Conservation (phyloP, 2,888 invertebrate genomes). For the Pseudoips prasinana region DNA sequence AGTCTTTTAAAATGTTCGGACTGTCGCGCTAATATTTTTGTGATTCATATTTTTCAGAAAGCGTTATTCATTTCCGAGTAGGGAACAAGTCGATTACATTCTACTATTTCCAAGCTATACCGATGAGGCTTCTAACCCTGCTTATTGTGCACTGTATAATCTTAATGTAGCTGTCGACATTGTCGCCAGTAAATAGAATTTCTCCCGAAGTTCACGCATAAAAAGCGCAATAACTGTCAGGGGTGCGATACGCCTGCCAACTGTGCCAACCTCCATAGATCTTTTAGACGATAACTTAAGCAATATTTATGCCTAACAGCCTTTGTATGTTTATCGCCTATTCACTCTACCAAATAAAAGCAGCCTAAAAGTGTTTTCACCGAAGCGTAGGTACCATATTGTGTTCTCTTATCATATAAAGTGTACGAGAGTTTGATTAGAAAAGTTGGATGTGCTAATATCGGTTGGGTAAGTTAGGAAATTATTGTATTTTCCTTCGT, state of each 20-base stretch:
- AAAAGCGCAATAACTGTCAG: slow-evolving; percentile 68
- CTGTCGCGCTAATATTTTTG: too few species aligned
- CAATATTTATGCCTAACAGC: slow-evolving; percentile 59
- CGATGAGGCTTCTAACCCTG: neutral
- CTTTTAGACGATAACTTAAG: slow-evolving; percentile 55
- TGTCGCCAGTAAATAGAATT: slow-evolving; percentile 60
- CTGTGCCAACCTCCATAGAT: slow-evolving; percentile 47
- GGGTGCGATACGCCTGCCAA: slow-evolving; percentile 50
- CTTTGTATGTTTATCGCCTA: slow-evolving; percentile 56
- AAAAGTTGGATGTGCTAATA: slow-evolving; percentile 31
- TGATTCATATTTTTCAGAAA: too few species aligned
- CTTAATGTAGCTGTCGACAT: slow-evolving; percentile 52
- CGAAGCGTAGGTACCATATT: too few species aligned
- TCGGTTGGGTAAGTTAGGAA: slow-evolving; percentile 22
- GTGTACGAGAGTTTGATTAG: slow-evolving; percentile 25
- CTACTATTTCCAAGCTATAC: too few species aligned
- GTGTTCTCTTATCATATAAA: slow-evolving; percentile 3
- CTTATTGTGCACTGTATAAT: slow-evolving; percentile 36
- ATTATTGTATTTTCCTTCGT: slow-evolving; percentile 9
- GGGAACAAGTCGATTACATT: too few species aligned
- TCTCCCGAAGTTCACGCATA: slow-evolving; percentile 57
- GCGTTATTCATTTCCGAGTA: too few species aligned
- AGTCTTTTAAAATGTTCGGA: too few species aligned
- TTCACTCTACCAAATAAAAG: slow-evolving; percentile 45
- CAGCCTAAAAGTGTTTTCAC: neutral